A percentile compares a stretch with the other conserved stretches of the same genome.
Conservation (phyloP, 2,888 invertebrate species). For the Perizoma flavofasciatum region DNA sequence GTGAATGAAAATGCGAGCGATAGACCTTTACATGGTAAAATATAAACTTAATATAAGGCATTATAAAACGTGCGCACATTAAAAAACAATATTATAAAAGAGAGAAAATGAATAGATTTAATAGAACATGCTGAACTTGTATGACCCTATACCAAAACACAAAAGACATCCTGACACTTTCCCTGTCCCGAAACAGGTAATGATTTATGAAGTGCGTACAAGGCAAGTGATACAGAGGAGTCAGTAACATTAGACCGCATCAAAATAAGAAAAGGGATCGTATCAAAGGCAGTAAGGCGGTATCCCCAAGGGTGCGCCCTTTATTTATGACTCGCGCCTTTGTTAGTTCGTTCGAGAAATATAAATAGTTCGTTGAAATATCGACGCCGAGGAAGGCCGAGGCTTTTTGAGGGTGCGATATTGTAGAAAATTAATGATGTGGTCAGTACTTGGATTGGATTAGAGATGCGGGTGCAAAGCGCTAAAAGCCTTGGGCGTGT, state of each 20-base stretch:
- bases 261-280: conserved; percentile 79
- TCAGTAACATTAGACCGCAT: conserved; percentile 75
- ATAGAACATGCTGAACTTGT: conserved; percentile 1
- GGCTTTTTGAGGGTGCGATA: conserved; percentile 77
- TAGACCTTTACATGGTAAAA: conserved; percentile 5
- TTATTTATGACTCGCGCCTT: conserved; percentile 79
- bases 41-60: not conserved
- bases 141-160: conserved; percentile 24
- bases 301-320: conserved; percentile 69
- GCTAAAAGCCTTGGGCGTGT: conserved; percentile 75
- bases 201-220: conserved; percentile 75
- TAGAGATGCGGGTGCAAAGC: conserved; percentile 69
- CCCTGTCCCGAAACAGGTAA: conserved; percentile 60
- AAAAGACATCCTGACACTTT: conserved; percentile 37
- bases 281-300: conserved; percentile 80
- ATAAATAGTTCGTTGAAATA: conserved; percentile 82
- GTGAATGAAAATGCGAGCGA: conserved; percentile 12
- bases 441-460: conserved; percentile 79
- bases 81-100: not conserved
- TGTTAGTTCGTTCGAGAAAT: conserved; percentile 76
- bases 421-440: conserved; percentile 82
- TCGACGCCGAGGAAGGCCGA: conserved; percentile 60
- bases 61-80: no score
- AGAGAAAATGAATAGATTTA: not conserved
- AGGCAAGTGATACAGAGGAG: conserved; percentile 68